phyloP scores from a whole-genome alignment of 64 coral and sea anemone species.

The Acropora tenuis region DNA sequence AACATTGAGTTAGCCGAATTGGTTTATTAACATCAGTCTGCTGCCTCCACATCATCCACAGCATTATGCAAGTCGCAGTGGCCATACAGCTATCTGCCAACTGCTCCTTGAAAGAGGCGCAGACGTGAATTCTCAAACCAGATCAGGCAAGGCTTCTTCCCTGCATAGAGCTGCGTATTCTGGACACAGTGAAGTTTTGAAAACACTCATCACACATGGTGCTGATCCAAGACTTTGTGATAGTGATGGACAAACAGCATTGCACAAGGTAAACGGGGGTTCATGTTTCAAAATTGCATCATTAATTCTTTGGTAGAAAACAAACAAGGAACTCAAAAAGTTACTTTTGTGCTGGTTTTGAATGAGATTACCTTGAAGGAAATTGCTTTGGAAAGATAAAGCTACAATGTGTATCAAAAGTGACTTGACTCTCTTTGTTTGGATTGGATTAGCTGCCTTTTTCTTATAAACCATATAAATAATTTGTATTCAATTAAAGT shows the following conservation, averaged over 20 bases:
- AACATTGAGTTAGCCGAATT: not conserved
- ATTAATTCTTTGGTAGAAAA: no score
- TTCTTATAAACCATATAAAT: no score
- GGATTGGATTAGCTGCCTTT: no score
- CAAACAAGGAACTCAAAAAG: no score
- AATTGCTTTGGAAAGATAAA: no score
- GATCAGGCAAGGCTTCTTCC: slow-evolving; percentile 71
- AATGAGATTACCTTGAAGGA: no score
- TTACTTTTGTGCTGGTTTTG: no score
- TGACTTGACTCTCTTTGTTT: no score
- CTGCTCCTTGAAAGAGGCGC: slow-evolving; percentile 73
- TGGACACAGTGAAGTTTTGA: slow-evolving; percentile 45
- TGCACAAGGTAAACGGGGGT: slow-evolving; percentile 57
- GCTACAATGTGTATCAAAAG: no score
- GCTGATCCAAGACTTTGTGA: slow-evolving; percentile 70
- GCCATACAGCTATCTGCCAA: slow-evolving; percentile 58
- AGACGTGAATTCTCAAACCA: slow-evolving; percentile 74
- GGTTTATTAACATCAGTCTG: not conserved
- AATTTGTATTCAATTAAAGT: no score
- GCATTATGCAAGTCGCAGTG: slow-evolving; percentile 92
- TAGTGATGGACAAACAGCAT: slow-evolving; percentile 80
- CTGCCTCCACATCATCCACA: not conserved
- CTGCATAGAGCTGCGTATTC: slow-evolving; percentile 88
- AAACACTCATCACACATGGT: slow-evolving; percentile 64
- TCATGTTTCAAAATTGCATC: no score